phyloP scores from a whole-genome alignment of 2,113 vertebrate genomes.

The Clarias macrocephalus region DNA sequence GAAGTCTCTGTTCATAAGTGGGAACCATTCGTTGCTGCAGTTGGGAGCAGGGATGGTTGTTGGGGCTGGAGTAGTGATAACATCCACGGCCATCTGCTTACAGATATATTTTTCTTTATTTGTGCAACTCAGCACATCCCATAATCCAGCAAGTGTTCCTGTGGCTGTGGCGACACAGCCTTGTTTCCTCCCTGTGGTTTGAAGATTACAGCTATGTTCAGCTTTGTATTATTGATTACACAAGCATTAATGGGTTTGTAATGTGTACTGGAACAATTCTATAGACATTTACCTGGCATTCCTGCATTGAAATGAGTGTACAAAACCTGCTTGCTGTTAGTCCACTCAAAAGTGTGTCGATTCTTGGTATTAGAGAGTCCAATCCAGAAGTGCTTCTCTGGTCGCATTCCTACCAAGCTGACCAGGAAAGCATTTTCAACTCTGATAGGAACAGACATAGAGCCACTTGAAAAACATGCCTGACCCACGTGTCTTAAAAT shows the following conservation, averaged over 20 bases:
- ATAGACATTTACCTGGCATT: constrained; percentile 78
- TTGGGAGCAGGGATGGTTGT: constrained; percentile 49
- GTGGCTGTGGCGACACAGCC: constrained; percentile 91
- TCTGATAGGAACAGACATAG: constrained; percentile 62
- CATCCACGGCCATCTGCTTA: constrained; percentile 83
- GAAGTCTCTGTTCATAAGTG: constrained; percentile 57
- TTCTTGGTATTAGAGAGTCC: constrained; percentile 84
- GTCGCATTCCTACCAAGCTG: constrained; percentile 84
- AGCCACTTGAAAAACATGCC: neutral
- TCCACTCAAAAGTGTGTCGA: constrained; percentile 80
- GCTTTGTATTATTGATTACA: neutral
- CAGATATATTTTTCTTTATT: constrained; percentile 89
- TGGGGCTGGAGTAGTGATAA: constrained; percentile 68
- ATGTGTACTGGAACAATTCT: neutral
- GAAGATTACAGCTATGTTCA: neutral
- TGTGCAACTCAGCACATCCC: constrained; percentile 87
- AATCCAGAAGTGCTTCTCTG: constrained; percentile 89
- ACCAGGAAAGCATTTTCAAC: constrained; percentile 91
- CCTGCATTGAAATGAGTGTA: constrained; percentile 89
- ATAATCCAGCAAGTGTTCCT: constrained; percentile 86
- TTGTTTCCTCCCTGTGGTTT: constrained; percentile 60
- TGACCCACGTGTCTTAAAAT: neutral
- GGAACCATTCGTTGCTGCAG: constrained; percentile 73
- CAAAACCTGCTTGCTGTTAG: constrained; percentile 68
- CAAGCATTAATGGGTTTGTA: neutral